Conservation (phyloP, 2,888 invertebrate species). For the Pachycephus smyrnensis region DNA sequence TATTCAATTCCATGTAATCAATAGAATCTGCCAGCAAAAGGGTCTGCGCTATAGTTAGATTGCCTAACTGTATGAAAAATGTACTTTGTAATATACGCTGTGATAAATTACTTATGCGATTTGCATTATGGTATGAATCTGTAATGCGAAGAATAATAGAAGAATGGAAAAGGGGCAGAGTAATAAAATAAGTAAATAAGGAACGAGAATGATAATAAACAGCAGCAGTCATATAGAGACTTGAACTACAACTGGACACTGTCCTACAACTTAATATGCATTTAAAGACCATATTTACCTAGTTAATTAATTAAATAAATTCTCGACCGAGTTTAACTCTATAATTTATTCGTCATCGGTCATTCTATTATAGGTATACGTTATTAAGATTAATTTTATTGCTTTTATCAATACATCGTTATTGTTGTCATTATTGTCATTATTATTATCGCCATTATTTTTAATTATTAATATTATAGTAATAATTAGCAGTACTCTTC, state of each 20-base stretch:
- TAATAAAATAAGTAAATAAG: constrained; percentile 10
- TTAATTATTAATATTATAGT: neutral
- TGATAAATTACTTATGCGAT: constrained; percentile 26
- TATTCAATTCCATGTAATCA: neutral
- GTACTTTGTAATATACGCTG: constrained; percentile 20
- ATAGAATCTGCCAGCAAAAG: neutral
- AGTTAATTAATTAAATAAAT: neutral
- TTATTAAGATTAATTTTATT: neutral
- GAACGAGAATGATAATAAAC: constrained; percentile 12
- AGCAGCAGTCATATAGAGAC: constrained; percentile 16
- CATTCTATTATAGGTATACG: neutral
- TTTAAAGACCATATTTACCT: constrained; percentile 33
- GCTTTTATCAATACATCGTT: neutral
- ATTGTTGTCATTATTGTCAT: neutral
- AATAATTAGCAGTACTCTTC: neutral
- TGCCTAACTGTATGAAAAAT: neutral
- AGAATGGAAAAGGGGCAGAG: constrained; percentile 11
- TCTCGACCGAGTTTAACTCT: neutral
- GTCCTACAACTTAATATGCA: constrained; percentile 47
- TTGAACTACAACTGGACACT: constrained; percentile 20
- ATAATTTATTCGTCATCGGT: neutral
- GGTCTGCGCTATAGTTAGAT: neutral
- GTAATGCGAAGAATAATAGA: neutral
- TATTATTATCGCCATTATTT: neutral
- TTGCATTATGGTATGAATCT: constrained; percentile 7